Evolutionary conservation across 2,797 vertebrate genomes (phyloP).

Genomic region (Melanotaenia trifasciata): DNA sequence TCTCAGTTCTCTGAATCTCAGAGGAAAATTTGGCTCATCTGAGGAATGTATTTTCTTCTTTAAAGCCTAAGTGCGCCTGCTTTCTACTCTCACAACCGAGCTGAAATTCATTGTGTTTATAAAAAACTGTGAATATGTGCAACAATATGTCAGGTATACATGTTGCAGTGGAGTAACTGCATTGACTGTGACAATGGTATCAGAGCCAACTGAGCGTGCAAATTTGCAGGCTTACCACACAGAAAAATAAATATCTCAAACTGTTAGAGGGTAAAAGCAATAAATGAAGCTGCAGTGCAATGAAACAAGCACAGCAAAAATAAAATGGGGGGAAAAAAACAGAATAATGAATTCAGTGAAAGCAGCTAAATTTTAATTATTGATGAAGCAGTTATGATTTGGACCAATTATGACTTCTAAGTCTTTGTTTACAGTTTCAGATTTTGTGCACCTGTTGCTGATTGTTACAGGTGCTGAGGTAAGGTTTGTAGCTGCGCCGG

Average conservation of each 20-base stretch:
- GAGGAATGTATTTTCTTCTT: slow-evolving; percentile 27
- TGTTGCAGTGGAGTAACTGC: slow-evolving; percentile 30
- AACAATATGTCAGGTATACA: slow-evolving; percentile 62
- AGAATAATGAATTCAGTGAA: slow-evolving; percentile 7
- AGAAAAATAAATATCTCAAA: slow-evolving; percentile 59
- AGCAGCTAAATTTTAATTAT: background rate
- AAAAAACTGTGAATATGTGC: slow-evolving; percentile 36
- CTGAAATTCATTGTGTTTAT: slow-evolving; percentile 14
- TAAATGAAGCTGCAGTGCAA: slow-evolving; percentile 37
- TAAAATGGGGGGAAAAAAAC: slow-evolving; percentile 4
- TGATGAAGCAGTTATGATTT: background rate
- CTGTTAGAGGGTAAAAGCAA: slow-evolving; percentile 44
- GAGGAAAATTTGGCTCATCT: slow-evolving; percentile 30
- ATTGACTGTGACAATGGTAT: slow-evolving; percentile 59
- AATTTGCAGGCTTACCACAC: slow-evolving; percentile 62
- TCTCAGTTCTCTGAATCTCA: slow-evolving; percentile 13
- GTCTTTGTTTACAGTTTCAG: background rate
- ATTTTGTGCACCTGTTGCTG: slow-evolving; percentile 72
- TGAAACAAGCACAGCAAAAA: slow-evolving; percentile 1
- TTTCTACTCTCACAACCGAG: slow-evolving; percentile 22
- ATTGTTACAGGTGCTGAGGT: slow-evolving; percentile 68
- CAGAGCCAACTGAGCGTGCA: slow-evolving; percentile 58
- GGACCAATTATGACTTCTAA: background rate
- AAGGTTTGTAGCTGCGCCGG: slow-evolving; percentile 85
- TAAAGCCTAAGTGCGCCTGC: slow-evolving; percentile 41